These are phyloP conservation scores for Otocyon megalotis DNA, from an alignment of 2,113 vertebrate genomes.

Conservation along the genomic window DNA sequence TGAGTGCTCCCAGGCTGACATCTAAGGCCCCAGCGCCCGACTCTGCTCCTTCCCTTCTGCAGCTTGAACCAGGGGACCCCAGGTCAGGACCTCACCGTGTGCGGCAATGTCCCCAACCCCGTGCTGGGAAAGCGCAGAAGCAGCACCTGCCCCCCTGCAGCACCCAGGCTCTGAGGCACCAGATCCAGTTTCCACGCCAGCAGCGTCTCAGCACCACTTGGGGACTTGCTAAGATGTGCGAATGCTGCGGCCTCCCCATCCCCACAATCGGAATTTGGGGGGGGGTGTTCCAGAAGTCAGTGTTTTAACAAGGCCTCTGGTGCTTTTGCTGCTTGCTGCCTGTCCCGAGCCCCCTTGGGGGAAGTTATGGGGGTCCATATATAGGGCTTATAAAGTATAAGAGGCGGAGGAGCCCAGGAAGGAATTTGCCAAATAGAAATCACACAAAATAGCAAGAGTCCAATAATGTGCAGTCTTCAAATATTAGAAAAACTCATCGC, in stretches of 20 bases:
- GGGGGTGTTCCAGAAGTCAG: not conserved
- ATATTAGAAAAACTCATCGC: not conserved
- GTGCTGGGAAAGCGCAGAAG: too few species aligned
- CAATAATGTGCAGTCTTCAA: not conserved
- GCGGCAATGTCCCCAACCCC: too few species aligned
- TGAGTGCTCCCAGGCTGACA: not conserved
- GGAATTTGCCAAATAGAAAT: not conserved
- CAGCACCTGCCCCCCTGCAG: too few species aligned
- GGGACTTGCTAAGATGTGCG: too few species aligned
- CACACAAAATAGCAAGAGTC: not conserved
- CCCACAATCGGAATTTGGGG: not conserved
- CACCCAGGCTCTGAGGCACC: too few species aligned
- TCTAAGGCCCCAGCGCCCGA: not conserved
- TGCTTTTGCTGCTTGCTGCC: not conserved
- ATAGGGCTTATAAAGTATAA: not conserved
- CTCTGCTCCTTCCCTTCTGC: not conserved
- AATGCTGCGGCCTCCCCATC: not conserved
- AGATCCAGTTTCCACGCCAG: not conserved
- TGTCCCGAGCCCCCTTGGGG: not conserved
- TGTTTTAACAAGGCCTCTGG: too few species aligned
- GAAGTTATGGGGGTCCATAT: not conserved
- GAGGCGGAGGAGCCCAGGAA: not conserved
- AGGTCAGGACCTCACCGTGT: too few species aligned
- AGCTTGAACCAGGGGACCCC: not conserved
- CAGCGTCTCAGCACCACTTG: too few species aligned